These are phyloP conservation scores for Gymnothorax reevesii DNA, from an alignment of 2,797 vertebrate species.

Conservation along the genomic window DNA sequence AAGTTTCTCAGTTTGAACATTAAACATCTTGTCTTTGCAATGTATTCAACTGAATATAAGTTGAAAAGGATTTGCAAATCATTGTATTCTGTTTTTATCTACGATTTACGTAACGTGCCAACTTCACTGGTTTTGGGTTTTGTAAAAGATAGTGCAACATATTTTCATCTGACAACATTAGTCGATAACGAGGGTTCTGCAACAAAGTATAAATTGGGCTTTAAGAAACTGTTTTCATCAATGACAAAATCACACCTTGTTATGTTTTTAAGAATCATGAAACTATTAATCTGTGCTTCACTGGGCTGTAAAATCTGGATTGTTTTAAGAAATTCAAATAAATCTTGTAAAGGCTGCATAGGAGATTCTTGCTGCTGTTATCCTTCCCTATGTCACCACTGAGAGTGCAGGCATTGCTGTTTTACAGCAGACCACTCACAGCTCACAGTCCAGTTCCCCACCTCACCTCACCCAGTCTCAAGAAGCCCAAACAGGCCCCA, in stretches of 20 bases:
- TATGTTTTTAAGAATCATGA: not conserved
- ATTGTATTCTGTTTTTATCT: too few relatives aligned
- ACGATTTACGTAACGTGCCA: too few relatives aligned
- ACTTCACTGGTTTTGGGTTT: too few relatives aligned
- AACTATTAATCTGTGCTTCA: slow-evolving; percentile 7
- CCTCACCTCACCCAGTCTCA: slow-evolving; percentile 47
- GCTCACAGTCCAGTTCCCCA: slow-evolving; percentile 50
- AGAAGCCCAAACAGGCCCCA: slow-evolving; percentile 54
- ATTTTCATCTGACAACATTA: too few relatives aligned
- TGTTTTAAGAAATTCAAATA: not conserved
- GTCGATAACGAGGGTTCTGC: too few relatives aligned
- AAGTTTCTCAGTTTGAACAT: too few relatives aligned
- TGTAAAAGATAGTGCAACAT: too few relatives aligned
- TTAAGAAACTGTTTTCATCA: not conserved
- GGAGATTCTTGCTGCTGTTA: slow-evolving; percentile 4
- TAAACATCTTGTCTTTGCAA: too few relatives aligned
- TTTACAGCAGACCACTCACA: slow-evolving; percentile 72
- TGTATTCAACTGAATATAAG: too few relatives aligned
- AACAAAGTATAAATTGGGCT: too few relatives aligned
- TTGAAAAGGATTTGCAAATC: too few relatives aligned
- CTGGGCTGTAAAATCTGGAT: not conserved
- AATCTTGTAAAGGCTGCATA: not conserved
- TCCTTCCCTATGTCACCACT: slow-evolving; percentile 10
- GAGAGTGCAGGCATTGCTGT: slow-evolving; percentile 74
- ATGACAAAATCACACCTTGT: not conserved